These are phyloP conservation scores for Hormaphis cornu DNA, from an alignment of 1,140 invertebrate genomes.

Conservation along the genomic window DNA sequence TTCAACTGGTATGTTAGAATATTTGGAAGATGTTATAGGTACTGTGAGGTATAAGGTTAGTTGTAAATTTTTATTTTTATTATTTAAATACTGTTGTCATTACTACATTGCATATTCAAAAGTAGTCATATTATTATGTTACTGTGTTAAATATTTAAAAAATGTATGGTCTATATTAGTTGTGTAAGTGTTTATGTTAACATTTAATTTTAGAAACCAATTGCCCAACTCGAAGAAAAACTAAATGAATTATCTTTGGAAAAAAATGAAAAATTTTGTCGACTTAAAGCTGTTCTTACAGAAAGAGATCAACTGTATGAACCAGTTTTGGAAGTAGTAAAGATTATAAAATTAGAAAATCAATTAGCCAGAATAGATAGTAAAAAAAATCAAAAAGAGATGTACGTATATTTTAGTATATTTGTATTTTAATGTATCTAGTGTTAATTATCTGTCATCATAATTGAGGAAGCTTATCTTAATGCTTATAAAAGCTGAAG, in stretches of 20 bases:
- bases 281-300: constrained; percentile 79
- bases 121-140: too few relatives aligned
- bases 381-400: constrained; percentile 58
- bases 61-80: background rate
- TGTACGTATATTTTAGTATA: constrained; percentile 45
- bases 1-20: constrained; percentile 94
- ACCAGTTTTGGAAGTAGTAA: constrained; percentile 77
- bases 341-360: constrained; percentile 73
- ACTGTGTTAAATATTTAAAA: too few relatives aligned
- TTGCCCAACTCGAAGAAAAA: constrained; percentile 64
- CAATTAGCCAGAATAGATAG: constrained; percentile 57
- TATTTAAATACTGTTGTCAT: background rate
- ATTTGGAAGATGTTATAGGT: constrained; percentile 97
- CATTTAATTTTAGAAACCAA: constrained; percentile 53
- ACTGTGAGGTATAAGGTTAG: constrained; percentile 71
- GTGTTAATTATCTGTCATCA: too few relatives aligned
- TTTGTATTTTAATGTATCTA: background rate
- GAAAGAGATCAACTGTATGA: constrained; percentile 78
- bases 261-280: constrained; percentile 76
- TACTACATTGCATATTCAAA: background rate
- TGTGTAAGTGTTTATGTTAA: too few relatives aligned
- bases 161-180: too few relatives aligned
- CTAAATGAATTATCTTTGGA: constrained; percentile 71
- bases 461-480: too few relatives aligned
- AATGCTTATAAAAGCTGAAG: too few relatives aligned